Evolutionary conservation across 2,888 invertebrate genomes (phyloP).

Genomic region (Hoplodrina blanda): DNA sequence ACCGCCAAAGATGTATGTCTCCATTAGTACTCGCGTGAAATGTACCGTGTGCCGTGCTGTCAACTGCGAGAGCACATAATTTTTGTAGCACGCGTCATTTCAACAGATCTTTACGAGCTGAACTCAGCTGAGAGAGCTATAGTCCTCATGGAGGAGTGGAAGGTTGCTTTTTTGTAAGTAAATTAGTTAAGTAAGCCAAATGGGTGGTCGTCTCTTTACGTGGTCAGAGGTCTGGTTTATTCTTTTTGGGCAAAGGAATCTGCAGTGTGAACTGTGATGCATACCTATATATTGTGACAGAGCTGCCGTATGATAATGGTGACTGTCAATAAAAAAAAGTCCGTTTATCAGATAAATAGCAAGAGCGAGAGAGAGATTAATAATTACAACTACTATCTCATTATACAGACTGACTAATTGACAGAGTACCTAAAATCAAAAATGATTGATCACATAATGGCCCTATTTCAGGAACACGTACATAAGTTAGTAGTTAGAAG

Average conservation of each 20-base stretch:
- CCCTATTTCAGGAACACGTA: neutral
- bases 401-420: neutral
- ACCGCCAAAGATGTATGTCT: conserved; percentile 15
- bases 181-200: neutral
- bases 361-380: no score
- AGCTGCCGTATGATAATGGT: no score
- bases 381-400: no score
- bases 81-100: conserved; percentile 8
- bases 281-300: no score
- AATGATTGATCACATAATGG: neutral
- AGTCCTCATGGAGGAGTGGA: neutral
- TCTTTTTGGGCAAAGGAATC: no score
- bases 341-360: no score
- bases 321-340: no score
- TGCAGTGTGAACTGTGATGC: no score
- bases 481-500: neutral
- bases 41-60: conserved; percentile 19
- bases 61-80: neutral
- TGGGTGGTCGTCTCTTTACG: neutral
- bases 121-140: neutral
- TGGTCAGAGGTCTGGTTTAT: no score
- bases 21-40: conserved; percentile 10
- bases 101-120: neutral
- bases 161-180: no score
- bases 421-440: neutral